Evolutionary conservation across 2,797 vertebrate species (phyloP), one percentile per base, ranked within the genome.

Genomic region (Siniperca scherzeri): DNA sequence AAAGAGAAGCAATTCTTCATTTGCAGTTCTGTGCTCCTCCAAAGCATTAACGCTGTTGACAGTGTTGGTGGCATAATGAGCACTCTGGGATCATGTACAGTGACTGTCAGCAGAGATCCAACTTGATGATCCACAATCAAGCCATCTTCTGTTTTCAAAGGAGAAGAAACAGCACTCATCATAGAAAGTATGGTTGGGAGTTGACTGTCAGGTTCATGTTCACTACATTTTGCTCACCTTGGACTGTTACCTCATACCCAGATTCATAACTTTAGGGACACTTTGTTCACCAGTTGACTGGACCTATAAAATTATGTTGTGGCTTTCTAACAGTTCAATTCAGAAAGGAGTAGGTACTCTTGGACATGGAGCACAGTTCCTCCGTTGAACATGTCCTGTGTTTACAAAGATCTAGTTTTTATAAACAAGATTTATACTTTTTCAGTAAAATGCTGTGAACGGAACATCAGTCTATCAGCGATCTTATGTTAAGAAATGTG

Each of bases 321-420:
- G 75, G 17, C 7, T 76, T 84, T 70, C 17, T 48, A 57, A 77
- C 30, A 75, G 44, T 83, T 62, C 53, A 65, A 80, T 46, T 66
- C 14, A 83, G 48, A 74, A 62, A 77, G 21, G 12, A 74, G 40
- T 14, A 52, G 66, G 36, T 74, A 59, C 36, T 88, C 22, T 78
- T 68, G 57, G n/a, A 46, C 75, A 70, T 67, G 74, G 67, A 69
- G 27, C 25, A 40, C 46, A 33, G 33, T 48, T 70, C n/a, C 48
- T 62, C 52, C n/a, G 13, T 11, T 13, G 33, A 81, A 68, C 48
- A 64, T 73, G 67, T 77, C 42, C 11, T 60, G 46, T 79, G 71
- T 92, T 91, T 88, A 90, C 80, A 90, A 70, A 74, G 36, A 59
- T 82, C 13, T 78, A 40, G 5, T 84, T 86, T 93, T 88, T 72